A percentile compares a stretch with the other conserved stretches of the same genome.
phyloP scores from a whole-genome alignment of 2,888 invertebrate genomes.

The Lithophane socia region DNA sequence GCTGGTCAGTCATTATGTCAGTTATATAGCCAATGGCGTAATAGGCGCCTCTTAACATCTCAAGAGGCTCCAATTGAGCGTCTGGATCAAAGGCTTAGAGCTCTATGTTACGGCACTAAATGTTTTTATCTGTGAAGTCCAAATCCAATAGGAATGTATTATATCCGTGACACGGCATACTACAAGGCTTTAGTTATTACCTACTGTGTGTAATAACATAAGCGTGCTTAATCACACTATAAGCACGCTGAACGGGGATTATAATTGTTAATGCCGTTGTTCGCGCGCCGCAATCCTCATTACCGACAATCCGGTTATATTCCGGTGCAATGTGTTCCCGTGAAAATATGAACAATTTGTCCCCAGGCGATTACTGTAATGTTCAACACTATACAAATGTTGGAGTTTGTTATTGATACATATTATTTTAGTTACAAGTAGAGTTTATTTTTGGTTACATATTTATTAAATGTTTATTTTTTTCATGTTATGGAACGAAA shows the following conservation, averaged over 20 bases:
- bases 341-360: constrained; percentile 64
- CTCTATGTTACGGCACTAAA: not conserved
- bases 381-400: constrained; percentile 34
- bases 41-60: constrained; percentile 5
- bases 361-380: constrained; percentile 50
- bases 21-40: not conserved
- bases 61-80: constrained; percentile 32
- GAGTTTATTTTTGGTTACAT: not conserved
- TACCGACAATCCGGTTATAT: constrained; percentile 64
- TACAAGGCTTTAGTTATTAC: constrained; percentile 36
- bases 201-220: constrained; percentile 46
- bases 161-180: constrained; percentile 20
- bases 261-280: constrained; percentile 60
- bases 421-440: constrained; percentile 8
- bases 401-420: constrained; percentile 14
- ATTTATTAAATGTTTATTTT: too few relatives aligned
- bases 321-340: constrained; percentile 54
- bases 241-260: constrained; percentile 47
- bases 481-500: too few relatives aligned
- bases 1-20: constrained; percentile 16
- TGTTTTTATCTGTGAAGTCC: not conserved
- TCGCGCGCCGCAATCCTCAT: constrained; percentile 67
- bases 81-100: not conserved
- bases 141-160: not conserved
- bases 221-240: constrained; percentile 56